Percentiles rank a stretch among this genome's conserved stretches.
These are phyloP conservation scores for Thunnus albacares DNA, from an alignment of 2,797 vertebrate genomes.

Conservation along the genomic window DNA sequence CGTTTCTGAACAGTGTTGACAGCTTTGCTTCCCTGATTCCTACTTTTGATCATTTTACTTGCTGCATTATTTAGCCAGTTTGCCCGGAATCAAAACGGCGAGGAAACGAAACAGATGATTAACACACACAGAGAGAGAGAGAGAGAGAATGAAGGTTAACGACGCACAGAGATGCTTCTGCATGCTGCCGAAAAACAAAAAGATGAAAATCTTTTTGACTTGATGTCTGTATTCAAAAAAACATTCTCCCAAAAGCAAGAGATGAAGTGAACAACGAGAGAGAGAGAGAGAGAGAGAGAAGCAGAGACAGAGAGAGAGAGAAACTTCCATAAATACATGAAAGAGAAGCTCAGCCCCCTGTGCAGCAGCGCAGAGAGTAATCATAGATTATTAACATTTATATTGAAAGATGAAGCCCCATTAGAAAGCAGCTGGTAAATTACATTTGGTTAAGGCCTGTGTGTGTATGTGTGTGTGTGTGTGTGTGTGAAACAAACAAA, in stretches of 20 bases:
- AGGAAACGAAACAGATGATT: slow-evolving; percentile 31
- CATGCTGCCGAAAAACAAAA: slow-evolving; percentile 39
- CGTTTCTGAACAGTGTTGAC: slow-evolving; percentile 9
- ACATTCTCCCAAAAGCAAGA: slow-evolving; percentile 52
- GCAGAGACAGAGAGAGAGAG: not conserved
- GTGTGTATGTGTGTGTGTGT: not conserved
- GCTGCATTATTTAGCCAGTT: slow-evolving; percentile 31
- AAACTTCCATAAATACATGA: slow-evolving; percentile 62
- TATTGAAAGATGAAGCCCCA: slow-evolving; percentile 84
- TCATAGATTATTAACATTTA: slow-evolving; percentile 84
- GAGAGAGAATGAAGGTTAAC: slow-evolving; percentile 40
- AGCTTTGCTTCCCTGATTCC: slow-evolving; percentile 19
- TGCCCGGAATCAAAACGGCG: not conserved
- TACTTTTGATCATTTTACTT: slow-evolving; percentile 21
- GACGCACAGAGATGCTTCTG: slow-evolving; percentile 15
- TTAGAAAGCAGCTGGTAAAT: slow-evolving; percentile 81
- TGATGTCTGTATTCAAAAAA: slow-evolving; percentile 66
- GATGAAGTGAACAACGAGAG: not conserved
- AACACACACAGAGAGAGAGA: slow-evolving; percentile 1
- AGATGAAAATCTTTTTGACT: slow-evolving; percentile 40
- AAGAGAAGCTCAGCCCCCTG: slow-evolving; percentile 49
- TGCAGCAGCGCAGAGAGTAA: slow-evolving; percentile 68
- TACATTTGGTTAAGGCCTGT: slow-evolving; percentile 63
- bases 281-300: slow-evolving; percentile 13
- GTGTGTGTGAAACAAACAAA: slow-evolving; percentile 1